Percentiles rank a stretch among this genome's conserved stretches.
These are phyloP conservation scores for Caenorhabditis brenneri DNA, from an alignment of 1,140 invertebrate genomes.

Conservation along the genomic window DNA sequence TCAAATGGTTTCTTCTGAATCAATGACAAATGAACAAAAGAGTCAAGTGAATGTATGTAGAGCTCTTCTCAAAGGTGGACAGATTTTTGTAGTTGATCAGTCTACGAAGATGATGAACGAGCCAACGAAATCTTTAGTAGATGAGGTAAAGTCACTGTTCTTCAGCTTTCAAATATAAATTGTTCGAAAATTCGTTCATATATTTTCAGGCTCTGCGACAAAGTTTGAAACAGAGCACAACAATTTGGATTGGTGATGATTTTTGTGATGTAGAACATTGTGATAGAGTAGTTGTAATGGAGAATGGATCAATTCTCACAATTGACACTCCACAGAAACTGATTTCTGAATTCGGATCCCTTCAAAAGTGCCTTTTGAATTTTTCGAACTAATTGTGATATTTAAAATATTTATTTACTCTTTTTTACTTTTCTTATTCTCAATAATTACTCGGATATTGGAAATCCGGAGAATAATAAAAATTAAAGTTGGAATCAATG, in stretches of 20 bases:
- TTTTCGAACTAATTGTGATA: conserved; percentile 9
- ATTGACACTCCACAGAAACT: conserved; percentile 6
- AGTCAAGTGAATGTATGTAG: conserved; percentile 35
- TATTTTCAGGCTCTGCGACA: background rate
- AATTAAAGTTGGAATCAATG: background rate
- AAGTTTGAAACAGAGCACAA: conserved; percentile 11
- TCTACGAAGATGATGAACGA: conserved; percentile 29
- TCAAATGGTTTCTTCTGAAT: background rate
- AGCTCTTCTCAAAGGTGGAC: conserved; percentile 48
- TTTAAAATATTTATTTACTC: background rate
- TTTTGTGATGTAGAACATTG: conserved; percentile 14
- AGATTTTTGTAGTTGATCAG: conserved; percentile 45
- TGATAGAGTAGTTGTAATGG: conserved; percentile 21
- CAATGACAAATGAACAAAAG: conserved; percentile 31
- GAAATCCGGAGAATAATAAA: conserved; percentile 17
- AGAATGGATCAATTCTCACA: conserved; percentile 32
- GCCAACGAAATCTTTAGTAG: conserved; percentile 29
- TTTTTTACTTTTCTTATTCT: background rate
- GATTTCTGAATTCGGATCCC: conserved; percentile 25
- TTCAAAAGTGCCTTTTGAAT: conserved; percentile 36
- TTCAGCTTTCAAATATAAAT: too few relatives aligned
- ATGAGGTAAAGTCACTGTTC: conserved; percentile 29
- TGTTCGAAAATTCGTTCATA: too few relatives aligned
- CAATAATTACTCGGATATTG: background rate
- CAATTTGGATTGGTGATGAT: conserved; percentile 20